These are phyloP conservation scores for Bimastos eiseni DNA, from an alignment of 2,888 invertebrate species.

Conservation along the genomic window DNA sequence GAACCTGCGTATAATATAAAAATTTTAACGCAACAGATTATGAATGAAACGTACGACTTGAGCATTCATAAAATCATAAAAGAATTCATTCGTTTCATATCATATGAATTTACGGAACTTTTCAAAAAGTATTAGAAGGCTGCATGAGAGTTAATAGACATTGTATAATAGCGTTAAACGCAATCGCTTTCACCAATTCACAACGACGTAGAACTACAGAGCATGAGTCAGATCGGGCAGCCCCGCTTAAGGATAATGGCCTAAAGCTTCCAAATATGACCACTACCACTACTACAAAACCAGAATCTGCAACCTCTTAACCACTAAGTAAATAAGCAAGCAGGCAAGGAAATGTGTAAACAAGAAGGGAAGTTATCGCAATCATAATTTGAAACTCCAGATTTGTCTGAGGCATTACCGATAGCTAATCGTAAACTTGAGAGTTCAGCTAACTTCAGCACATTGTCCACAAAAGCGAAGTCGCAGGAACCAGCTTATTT, in stretches of 20 bases:
- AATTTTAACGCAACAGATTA: slow-evolving; percentile 2
- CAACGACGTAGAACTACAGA: background rate
- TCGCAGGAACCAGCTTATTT: too few species aligned
- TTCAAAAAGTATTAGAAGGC: background rate
- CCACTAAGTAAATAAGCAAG: background rate
- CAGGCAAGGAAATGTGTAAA: background rate
- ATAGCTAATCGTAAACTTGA: too few species aligned
- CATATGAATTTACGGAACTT: background rate
- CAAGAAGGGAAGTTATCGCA: too few species aligned
- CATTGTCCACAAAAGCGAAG: too few species aligned
- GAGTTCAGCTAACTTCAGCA: too few species aligned
- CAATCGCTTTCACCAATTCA: background rate
- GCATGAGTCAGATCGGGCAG: background rate
- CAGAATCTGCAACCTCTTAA: background rate
- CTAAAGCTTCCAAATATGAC: background rate
- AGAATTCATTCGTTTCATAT: background rate
- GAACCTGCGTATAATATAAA: background rate
- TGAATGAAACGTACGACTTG: background rate
- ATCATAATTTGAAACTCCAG: too few species aligned
- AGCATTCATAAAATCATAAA: background rate
- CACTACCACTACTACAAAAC: background rate
- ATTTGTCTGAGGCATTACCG: too few species aligned
- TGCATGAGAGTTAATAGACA: background rate
- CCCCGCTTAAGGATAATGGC: too few species aligned
- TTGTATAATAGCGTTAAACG: background rate